A percentile compares a stretch with the other conserved stretches of the same genome.
Conservation (phyloP, 2,797 vertebrate species). For the Spinus pinus region DNA sequence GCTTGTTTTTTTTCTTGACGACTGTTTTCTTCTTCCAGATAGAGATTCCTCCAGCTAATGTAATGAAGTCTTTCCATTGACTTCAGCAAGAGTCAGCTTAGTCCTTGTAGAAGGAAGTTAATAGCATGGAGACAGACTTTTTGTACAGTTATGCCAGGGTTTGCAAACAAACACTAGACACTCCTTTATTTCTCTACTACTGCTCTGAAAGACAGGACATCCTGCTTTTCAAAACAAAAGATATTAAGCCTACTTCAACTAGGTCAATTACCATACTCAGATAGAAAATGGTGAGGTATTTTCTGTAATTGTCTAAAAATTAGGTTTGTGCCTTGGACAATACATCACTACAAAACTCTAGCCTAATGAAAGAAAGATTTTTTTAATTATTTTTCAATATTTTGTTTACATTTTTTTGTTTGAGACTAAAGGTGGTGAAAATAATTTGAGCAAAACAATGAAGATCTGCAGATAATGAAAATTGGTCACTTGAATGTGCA, state of each 20-base stretch:
- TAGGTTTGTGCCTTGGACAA: not conserved
- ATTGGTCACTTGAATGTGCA: not conserved
- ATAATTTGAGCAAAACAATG: not conserved
- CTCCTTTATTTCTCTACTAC: conserved; percentile 14
- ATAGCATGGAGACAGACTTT: not conserved
- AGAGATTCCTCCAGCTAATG: not conserved
- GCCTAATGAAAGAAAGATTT: not conserved
- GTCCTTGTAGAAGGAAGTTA: not conserved
- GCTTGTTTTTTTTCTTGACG: not conserved
- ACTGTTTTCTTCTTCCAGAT: not conserved
- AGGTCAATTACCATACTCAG: not conserved
- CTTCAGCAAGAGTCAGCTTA: not conserved
- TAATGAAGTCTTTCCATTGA: not conserved
- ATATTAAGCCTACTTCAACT: not conserved
- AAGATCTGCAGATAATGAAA: not conserved
- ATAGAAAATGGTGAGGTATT: not conserved
- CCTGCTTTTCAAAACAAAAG: conserved; percentile 18
- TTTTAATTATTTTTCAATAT: accelerated
- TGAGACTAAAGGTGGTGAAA: not conserved
- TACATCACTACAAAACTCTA: not conserved
- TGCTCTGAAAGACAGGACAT: conserved; percentile 35
- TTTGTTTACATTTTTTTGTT: not conserved
- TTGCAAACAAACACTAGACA: conserved; percentile 12
- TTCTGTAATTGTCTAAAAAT: not conserved
- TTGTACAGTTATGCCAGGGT: not conserved